Percentiles rank a stretch among this genome's conserved stretches.
Conservation (phyloP, 2,113 vertebrate genomes). For the Aegotheles bennettii region DNA sequence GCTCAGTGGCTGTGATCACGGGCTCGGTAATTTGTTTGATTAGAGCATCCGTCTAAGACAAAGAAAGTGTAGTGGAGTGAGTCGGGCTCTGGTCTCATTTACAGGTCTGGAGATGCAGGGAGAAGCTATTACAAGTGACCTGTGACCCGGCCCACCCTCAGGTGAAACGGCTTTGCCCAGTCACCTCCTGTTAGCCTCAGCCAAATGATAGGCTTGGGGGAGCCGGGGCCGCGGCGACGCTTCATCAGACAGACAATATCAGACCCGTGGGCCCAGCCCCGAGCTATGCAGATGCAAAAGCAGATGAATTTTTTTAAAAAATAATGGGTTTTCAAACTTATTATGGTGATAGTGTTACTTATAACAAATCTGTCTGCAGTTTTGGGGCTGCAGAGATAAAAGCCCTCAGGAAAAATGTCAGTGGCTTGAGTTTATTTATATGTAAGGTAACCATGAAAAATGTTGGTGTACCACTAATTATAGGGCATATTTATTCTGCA, state of each 20-base stretch:
- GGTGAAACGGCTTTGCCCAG: slow-evolving; percentile 78
- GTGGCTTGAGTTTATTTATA: slow-evolving; percentile 63
- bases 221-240: not conserved
- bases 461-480: slow-evolving; percentile 70
- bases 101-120: slow-evolving; percentile 76
- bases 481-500: slow-evolving; percentile 67
- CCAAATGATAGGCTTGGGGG: slow-evolving; percentile 64
- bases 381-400: slow-evolving; percentile 60
- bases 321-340: slow-evolving; percentile 71
- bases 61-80: slow-evolving; percentile 72
- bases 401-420: slow-evolving; percentile 58
- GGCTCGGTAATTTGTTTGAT: slow-evolving; percentile 70
- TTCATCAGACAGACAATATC: slow-evolving; percentile 68
- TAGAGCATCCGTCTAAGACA: slow-evolving; percentile 67
- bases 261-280: slow-evolving; percentile 61
- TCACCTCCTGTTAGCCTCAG: slow-evolving; percentile 77
- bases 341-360: slow-evolving; percentile 60
- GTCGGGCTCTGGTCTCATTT: slow-evolving; percentile 73
- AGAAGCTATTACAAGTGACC: slow-evolving; percentile 80
- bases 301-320: slow-evolving; percentile 61
- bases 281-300: slow-evolving; percentile 72
- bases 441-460: slow-evolving; percentile 62
- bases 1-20: slow-evolving; percentile 64
- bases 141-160: slow-evolving; percentile 79
- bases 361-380: slow-evolving; percentile 66